Base-by-base conservation (phyloP, 2,888 invertebrate species). In the Pseudococcus viburni region DNA sequence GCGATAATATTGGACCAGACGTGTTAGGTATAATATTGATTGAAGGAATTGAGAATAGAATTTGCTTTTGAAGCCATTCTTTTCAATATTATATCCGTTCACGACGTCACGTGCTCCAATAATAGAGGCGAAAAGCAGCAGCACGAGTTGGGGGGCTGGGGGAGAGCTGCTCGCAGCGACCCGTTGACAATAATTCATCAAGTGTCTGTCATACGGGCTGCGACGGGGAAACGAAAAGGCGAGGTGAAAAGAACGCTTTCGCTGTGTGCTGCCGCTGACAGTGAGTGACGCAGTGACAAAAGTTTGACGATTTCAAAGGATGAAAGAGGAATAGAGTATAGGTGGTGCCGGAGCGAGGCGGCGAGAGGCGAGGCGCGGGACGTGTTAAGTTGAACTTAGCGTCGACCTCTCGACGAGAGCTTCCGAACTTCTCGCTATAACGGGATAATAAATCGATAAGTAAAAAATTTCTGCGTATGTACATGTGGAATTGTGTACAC, bases 221-320 rank as follows among this genome's bases (percentile, higher is more conserved):
- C 39, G 64, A 86, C 15, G 86, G 73, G 51, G 85, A 26, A 15
- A 26, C n/a, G 51, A 33, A 55, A 59, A 17, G 22, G 33, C 85
- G 86, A 22, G 68, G 73, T 86, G 80, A 88, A 46, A 85, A 85
- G 64, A 85, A 85, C 85, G 85, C 64, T 59, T 59, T 85, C 42
- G 85, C 77, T 77, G 86, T 77, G 86, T 80, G 88, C 88, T 88
- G 88, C 22, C 59, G 88, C 88, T 88, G 88, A 88, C 88, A 88
- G 88, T 88, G 88, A 88, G 88, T 88, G 88, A 88, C 88, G 88
- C 88, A 85, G 88, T 88, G 88, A 88, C 88, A 88, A 88, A 88
- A 88, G 88, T 88, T 88, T 88, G 88, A 88, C 88, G 88, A 88
- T 88, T 73, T 88, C 88, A 88, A 88, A 88, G 83, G 88, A 88